Evolutionary conservation across 2,888 invertebrate species (phyloP), one percentile per base, ranked within the genome.

Genomic region (Scaeva pyrastri): DNA sequence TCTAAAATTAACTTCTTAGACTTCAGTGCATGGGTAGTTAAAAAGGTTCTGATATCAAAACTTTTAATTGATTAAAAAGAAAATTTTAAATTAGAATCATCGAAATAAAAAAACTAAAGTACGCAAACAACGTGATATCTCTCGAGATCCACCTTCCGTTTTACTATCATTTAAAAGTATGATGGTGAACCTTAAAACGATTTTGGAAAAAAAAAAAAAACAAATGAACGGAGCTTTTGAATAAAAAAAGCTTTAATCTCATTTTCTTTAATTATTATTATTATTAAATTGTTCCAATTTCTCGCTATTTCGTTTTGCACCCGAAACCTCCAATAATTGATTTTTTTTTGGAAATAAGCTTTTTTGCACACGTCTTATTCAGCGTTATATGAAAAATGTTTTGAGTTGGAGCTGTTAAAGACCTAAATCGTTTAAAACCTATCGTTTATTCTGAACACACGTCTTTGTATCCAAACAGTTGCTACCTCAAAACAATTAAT

Each of bases 321-420:
- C 19, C 86, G 77, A 58, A 19, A 21, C 50, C 72, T 39, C 12
- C 2, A 7, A 6, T 31, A 73, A 56, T 48, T 52, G 55, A 56
- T 48, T 31, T 52, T 75, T 80, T 50, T 77, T 86, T 56, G n/a
- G 31, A 31, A 58, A 78, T 70, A 77, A 82, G 86, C 76, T 82
- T 85, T 71, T 84, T 85, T 85, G 81, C 85, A 77, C 85, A 81
- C 85, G 85, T 16, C 71, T 50, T 60, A 55, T 66, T 83, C 41
- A 56, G 26, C n/a, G 31, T 43, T 56, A 45, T 60, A 26, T 72
- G 80, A 76, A 58, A 10, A 41, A 60, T 75, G 71, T 58, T 79
- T 79, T 55, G 36, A 75, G 72, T 52, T 36, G 50, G 48, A 19
- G 50, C 21, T 68, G 50, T 16, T 14, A 39, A 58, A 36, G 50